Percentiles rank a stretch among this genome's conserved stretches.
Evolutionary conservation across 1,140 invertebrate genomes (phyloP).

Genomic region (Eriosoma lanigerum): DNA sequence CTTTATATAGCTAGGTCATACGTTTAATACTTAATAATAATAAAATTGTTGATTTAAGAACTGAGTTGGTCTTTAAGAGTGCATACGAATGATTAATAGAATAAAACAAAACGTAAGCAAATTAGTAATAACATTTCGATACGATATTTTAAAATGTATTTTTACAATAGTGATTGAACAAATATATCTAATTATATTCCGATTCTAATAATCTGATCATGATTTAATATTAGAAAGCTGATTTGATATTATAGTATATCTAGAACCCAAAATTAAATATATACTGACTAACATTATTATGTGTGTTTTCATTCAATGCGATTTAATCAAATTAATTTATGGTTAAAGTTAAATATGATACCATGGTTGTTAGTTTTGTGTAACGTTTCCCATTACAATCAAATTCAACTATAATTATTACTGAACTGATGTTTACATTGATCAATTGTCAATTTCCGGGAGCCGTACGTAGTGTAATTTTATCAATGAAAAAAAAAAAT

Average conservation of each 20-base stretch:
- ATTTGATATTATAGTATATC: neutral
- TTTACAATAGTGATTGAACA: no score
- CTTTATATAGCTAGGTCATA: no score
- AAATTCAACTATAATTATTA: neutral
- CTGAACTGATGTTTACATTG: neutral
- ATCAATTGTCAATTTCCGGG: neutral
- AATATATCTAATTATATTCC: neutral
- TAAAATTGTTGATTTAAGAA: no score
- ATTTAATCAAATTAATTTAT: neutral
- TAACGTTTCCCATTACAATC: neutral
- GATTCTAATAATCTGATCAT: neutral
- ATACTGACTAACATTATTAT: no score
- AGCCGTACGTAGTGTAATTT: neutral
- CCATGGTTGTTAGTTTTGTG: no score
- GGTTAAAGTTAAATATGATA: neutral
- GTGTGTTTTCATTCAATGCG: no score
- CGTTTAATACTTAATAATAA: no score
- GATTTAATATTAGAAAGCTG: neutral
- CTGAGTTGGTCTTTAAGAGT: no score
- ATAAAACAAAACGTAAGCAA: no score
- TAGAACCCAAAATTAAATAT: neutral
- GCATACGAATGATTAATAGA: no score
- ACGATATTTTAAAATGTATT: no score
- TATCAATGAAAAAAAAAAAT: neutral
- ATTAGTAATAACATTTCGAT: no score